phyloP scores from a whole-genome alignment of 2,797 vertebrate species.

The Halcyon chelicuti region DNA sequence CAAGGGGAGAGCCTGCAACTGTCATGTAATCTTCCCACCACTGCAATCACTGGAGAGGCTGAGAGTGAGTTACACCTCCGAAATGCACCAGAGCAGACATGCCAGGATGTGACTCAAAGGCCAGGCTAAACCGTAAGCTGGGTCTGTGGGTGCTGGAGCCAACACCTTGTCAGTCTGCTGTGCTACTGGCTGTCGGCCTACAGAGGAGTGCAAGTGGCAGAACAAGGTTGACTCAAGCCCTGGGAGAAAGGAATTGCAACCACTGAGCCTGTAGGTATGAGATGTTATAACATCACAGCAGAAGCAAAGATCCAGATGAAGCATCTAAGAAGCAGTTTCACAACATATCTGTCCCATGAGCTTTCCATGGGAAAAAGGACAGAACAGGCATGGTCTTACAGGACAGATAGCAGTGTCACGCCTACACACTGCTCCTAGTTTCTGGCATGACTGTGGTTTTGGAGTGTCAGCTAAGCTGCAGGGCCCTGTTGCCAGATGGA shows the following conservation, averaged over 20 bases:
- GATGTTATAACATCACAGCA: not conserved
- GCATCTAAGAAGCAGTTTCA: not conserved
- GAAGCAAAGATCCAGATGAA: not conserved
- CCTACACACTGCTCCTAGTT: not conserved
- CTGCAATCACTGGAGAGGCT: not conserved
- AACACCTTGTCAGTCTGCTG: not conserved
- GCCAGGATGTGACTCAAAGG: not conserved
- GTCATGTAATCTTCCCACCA: not conserved
- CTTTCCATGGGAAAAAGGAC: not conserved
- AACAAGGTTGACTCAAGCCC: not conserved
- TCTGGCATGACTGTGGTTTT: not conserved
- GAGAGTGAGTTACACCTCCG: not conserved
- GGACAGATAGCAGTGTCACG: not conserved
- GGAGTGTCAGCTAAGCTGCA: not conserved
- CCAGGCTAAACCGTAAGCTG: not conserved
- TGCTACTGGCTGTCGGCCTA: not conserved
- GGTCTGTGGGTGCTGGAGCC: not conserved
- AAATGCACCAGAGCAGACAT: not conserved
- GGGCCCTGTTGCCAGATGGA: not conserved
- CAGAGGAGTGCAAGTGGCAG: not conserved
- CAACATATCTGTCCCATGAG: not conserved
- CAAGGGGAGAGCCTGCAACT: not conserved
- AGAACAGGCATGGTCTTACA: not conserved
- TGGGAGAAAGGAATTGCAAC: not conserved
- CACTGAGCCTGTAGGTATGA: not conserved